phyloP scores from a whole-genome alignment of 2,113 vertebrate genomes.

The Pituophis catenifer region DNA sequence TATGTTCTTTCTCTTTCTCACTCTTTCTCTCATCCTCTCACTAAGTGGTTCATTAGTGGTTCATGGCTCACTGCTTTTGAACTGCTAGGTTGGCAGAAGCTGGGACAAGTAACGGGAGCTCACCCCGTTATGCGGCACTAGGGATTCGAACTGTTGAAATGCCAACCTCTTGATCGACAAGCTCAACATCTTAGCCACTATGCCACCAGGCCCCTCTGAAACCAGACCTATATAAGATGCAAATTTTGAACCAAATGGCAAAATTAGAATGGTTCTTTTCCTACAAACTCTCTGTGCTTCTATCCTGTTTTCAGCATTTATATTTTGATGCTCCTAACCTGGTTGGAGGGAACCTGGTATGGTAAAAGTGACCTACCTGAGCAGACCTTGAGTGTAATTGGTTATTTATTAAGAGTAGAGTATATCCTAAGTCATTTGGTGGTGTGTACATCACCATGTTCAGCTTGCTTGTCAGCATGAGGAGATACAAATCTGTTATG shows the following conservation, averaged over 20 bases:
- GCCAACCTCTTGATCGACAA: no score
- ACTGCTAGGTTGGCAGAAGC: no score
- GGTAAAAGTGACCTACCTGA: background rate
- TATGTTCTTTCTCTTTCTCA: background rate
- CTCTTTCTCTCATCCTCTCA: background rate
- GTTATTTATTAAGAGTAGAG: background rate
- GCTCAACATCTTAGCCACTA: no score
- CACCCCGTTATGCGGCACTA: no score
- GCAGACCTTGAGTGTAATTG: background rate
- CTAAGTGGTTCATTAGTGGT: background rate
- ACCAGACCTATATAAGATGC: no score
- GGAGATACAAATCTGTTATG: background rate
- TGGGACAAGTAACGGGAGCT: no score
- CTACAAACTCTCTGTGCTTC: background rate
- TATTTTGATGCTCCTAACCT: background rate
- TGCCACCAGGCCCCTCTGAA: no score
- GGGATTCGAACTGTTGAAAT: no score
- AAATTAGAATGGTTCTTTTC: background rate
- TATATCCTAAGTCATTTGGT: background rate
- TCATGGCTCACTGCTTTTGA: no score
- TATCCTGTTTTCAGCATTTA: background rate
- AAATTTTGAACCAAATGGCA: background rate
- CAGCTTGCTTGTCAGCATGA: background rate
- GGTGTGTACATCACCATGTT: background rate
- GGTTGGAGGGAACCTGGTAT: background rate